These are phyloP conservation scores for Liodrosophila aerea DNA, from an alignment of 2,888 invertebrate species.

Conservation along the genomic window DNA sequence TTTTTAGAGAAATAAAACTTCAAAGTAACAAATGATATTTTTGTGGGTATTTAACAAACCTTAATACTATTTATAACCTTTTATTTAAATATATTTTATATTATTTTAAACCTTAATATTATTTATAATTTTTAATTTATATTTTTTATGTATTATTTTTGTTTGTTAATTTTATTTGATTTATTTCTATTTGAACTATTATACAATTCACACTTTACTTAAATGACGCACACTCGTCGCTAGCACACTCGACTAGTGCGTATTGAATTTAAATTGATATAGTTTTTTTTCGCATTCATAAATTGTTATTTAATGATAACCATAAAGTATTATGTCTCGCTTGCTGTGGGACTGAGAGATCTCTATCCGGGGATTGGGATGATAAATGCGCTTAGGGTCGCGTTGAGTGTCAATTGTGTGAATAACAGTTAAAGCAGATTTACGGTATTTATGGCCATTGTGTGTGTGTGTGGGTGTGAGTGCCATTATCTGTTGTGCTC, in stretches of 20 bases:
- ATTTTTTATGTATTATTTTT: no score
- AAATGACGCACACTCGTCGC: background rate
- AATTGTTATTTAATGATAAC: slow-evolving; percentile 60
- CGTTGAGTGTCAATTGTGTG: slow-evolving; percentile 65
- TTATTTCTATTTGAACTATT: no score
- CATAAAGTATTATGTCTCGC: slow-evolving; percentile 53
- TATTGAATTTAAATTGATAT: slow-evolving; percentile 7
- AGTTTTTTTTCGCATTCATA: slow-evolving; percentile 30
- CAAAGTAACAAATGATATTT: no score
- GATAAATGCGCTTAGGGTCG: slow-evolving; percentile 66
- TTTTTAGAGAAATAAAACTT: no score
- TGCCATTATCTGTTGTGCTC: slow-evolving; percentile 1
- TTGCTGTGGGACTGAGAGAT: slow-evolving; percentile 10
- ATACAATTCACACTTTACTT: no score
- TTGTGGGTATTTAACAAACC: no score
- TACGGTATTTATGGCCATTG: slow-evolving; percentile 46
- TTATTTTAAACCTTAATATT: no score
- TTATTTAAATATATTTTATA: no score
- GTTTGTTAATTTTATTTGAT: no score
- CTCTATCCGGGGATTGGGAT: slow-evolving; percentile 17
- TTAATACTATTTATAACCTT: no score
- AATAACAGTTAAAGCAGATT: slow-evolving; percentile 64
- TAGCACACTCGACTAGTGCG: background rate
- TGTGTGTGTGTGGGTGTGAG: slow-evolving; percentile 12
- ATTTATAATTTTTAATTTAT: no score